Conservation (phyloP, 2,888 invertebrate genomes). For the Cheilosia vernalis region DNA sequence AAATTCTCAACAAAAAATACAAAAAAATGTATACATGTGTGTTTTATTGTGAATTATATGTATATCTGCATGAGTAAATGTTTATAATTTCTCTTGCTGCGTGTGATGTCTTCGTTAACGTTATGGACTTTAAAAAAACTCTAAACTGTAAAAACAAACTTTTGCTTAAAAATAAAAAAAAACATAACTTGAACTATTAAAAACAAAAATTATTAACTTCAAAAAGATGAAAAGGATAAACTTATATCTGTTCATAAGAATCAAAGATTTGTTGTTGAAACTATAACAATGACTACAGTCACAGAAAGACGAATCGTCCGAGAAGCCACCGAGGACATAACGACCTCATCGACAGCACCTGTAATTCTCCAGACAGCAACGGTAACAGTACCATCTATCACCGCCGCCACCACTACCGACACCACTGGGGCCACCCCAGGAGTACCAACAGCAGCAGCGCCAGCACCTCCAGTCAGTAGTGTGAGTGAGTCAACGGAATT, state of each 20-base stretch:
- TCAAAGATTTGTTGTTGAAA: conserved; percentile 85
- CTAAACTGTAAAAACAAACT: conserved; percentile 66
- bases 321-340: conserved; percentile 81
- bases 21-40: conserved; percentile 23
- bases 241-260: conserved; percentile 79
- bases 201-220: conserved; percentile 50
- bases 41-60: conserved; percentile 33
- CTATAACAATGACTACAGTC: conserved; percentile 88
- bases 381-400: conserved; percentile 52
- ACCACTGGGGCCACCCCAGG: conserved; percentile 27
- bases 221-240: conserved; percentile 77
- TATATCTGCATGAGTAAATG: conserved; percentile 75
- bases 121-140: conserved; percentile 75
- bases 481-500: conserved; percentile 69
- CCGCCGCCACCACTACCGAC: conserved; percentile 26
- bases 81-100: conserved; percentile 77
- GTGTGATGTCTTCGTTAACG: conserved; percentile 76
- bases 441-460: conserved; percentile 38
- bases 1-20: background rate
- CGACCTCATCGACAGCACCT: conserved; percentile 66
- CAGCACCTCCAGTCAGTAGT: conserved; percentile 41
- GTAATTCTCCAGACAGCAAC: conserved; percentile 64
- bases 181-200: conserved; percentile 75
- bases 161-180: conserved; percentile 39
- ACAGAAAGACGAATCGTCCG: conserved; percentile 86